These are phyloP conservation scores for Notodonta dromedarius DNA, from an alignment of 2,888 invertebrate species.

Conservation along the genomic window DNA sequence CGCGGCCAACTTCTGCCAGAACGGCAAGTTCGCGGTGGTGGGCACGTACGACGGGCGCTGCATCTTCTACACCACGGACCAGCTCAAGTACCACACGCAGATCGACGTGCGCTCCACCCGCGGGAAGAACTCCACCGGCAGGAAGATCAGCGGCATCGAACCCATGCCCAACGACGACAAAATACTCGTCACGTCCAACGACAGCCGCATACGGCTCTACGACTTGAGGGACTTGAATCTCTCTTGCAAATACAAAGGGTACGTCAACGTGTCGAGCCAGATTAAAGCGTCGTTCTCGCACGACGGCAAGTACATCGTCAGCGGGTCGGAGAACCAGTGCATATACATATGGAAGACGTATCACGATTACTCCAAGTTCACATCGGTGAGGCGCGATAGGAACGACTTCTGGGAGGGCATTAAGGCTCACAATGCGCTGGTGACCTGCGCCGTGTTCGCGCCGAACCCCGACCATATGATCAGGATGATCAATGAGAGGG, in stretches of 20 bases:
- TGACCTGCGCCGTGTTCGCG: constrained; percentile 98
- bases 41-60: constrained; percentile 99
- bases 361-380: constrained; percentile 97
- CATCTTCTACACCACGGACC: constrained; percentile 99
- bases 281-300: constrained; percentile 99
- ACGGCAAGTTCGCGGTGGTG: constrained; percentile 98
- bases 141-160: constrained; percentile 99
- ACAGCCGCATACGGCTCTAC: constrained; percentile 97
- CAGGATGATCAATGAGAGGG: constrained; percentile 86
- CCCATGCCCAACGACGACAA: constrained; percentile 98
- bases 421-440: constrained; percentile 95
- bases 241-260: constrained; percentile 97
- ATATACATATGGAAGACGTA: constrained; percentile 99
- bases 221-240: constrained; percentile 97
- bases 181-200: constrained; percentile 98
- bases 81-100: constrained; percentile 98
- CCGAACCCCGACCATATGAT: constrained; percentile 97
- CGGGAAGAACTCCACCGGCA: constrained; percentile 97
- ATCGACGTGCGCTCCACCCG: constrained; percentile 97
- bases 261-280: constrained; percentile 97
- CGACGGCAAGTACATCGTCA: constrained; percentile 98
- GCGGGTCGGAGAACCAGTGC: constrained; percentile 98
- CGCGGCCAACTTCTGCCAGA: constrained; percentile 98
- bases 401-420: constrained; percentile 98
- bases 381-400: constrained; percentile 94